Base-by-base conservation (phyloP, 2,797 vertebrate species). In the Glossophaga mutica region DNA sequence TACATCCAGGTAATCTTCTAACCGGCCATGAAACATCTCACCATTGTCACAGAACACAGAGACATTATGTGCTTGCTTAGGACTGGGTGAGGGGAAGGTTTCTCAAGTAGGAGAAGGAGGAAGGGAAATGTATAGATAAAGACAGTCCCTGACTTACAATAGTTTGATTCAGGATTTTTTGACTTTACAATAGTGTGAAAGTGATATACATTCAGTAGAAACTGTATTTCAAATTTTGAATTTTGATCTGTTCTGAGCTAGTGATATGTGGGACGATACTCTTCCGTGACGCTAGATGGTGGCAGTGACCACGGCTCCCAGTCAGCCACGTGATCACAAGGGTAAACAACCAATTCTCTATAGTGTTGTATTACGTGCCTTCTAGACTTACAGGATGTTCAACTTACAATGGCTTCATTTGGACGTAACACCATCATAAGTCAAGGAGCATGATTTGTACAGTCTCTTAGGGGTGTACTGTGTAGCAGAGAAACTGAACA, bases 381-480 rank as follows among this genome's bases (percentile, higher is more conserved):
- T 34, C 48, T 84, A 84, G 81, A 67, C 14, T 67, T 83, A 48
- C 1, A 1, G 6, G 48, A 48, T 84, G n/a, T 37, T 34, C n/a
- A 24, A 37, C n/a, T 84, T 34, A 48, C 22, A 3, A 24, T 67
- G 81, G 5, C 22, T 50, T 67, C 48, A 18, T 37, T 34, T 22
- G 81, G 32, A 24, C 0, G 1, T 18, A 67, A 34, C 44, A 32
- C 62, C 8, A 67, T 11, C 0, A 2, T 48, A 46, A 83, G 32
- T 65, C 81, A 67, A 83, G 81, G n/a, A 84, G 42, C 62, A 26
- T 26, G 50, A 67, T 84, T 48, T 84, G 44, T 18, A 34, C 2
- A 16, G 24, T 65, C 32, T 74, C 9, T 71, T 26, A 32, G 29
- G 8, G 39, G 6, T n/a, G 0, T 1, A 55, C 0, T 0, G 16